Conservation (phyloP, 1,140 invertebrate genomes). For the Drosophila arawakana region DNA sequence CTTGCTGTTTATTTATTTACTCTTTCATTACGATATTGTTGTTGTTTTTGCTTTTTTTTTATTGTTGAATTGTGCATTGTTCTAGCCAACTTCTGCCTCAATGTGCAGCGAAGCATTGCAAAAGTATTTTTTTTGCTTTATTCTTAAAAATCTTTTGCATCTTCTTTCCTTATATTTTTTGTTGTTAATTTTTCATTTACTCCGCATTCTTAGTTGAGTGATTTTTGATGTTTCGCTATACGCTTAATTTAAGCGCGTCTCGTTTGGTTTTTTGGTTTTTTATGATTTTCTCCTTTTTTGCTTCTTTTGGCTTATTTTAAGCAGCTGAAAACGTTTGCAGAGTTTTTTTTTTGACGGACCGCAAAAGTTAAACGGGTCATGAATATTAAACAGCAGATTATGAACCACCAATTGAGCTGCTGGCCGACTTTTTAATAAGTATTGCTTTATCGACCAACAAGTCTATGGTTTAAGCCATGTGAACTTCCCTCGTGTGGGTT, state of each 20-base stretch:
- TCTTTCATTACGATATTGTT: conserved; percentile 6
- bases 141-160: background rate
- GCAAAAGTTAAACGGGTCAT: conserved; percentile 38
- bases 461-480: background rate
- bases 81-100: conserved; percentile 41
- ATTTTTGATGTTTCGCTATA: conserved; percentile 48
- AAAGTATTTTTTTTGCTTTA: background rate
- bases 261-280: background rate
- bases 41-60: no score
- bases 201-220: conserved; percentile 46
- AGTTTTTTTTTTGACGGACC: background rate
- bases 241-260: conserved; percentile 38
- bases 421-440: background rate
- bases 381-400: conserved; percentile 16
- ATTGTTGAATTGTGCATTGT: conserved; percentile 27
- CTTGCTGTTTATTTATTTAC: conserved; percentile 18
- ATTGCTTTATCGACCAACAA: background rate
- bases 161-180: background rate
- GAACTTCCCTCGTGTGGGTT: background rate
- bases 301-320: conserved; percentile 19
- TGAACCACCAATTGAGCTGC: background rate
- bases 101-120: conserved; percentile 32
- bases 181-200: conserved; percentile 40
- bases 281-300: no score
- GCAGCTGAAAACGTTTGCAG: conserved; percentile 12